These are phyloP conservation scores for Meandrina meandrites DNA, from an alignment of 92 coral and sea anemone genomes.

Conservation along the genomic window DNA sequence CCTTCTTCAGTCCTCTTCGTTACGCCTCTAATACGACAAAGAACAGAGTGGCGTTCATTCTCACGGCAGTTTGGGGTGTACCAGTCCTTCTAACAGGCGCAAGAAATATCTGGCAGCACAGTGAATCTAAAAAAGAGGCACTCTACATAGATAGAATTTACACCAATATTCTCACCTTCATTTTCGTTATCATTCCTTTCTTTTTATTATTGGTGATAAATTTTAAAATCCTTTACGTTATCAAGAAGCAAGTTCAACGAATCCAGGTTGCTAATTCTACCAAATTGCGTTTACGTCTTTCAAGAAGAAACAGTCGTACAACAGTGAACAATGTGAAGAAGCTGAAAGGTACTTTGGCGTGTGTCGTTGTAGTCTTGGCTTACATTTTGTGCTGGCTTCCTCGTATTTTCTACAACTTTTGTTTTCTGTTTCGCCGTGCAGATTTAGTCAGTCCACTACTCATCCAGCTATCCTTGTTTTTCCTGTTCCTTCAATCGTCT, in stretches of 20 bases:
- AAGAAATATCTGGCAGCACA: constrained; percentile 61
- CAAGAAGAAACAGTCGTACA: not conserved
- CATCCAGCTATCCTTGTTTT: constrained; percentile 51
- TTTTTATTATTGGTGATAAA: constrained; percentile 49
- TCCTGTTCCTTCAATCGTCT: constrained; percentile 57
- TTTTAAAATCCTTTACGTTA: constrained; percentile 51
- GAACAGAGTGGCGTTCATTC: constrained; percentile 29
- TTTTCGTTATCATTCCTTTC: constrained; percentile 60
- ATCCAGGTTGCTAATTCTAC: constrained; percentile 9
- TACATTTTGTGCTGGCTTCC: constrained; percentile 71
- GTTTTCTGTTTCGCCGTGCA: constrained; percentile 45
- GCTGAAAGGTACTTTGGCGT: constrained; percentile 65
- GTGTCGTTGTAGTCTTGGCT: constrained; percentile 55
- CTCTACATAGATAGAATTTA: constrained; percentile 42
- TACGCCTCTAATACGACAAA: constrained; percentile 62
- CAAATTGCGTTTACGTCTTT: not conserved
- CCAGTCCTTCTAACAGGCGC: constrained; percentile 39
- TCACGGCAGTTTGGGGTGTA: constrained; percentile 47
- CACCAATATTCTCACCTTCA: constrained; percentile 42
- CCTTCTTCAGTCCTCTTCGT: constrained; percentile 62
- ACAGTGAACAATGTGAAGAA: constrained; percentile 2
- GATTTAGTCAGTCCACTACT: constrained; percentile 48
- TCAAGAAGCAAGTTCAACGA: constrained; percentile 50
- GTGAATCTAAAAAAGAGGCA: not conserved
- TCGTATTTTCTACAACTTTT: constrained; percentile 59